Evolutionary conservation across 2,113 vertebrate genomes (phyloP).

Genomic region (Collichthys lucidus): DNA sequence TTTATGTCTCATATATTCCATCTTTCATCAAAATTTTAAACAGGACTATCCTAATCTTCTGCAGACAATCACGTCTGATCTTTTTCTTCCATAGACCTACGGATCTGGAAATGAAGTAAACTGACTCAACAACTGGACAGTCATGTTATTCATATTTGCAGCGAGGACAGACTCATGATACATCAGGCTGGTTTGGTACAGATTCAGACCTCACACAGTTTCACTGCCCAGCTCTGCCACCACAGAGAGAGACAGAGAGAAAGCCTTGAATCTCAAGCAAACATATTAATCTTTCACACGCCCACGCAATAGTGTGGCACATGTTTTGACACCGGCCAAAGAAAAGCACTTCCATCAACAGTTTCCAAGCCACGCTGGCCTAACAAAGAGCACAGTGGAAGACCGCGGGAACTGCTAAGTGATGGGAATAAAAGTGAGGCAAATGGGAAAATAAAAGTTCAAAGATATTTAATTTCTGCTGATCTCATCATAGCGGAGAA

Average conservation of each 20-base stretch:
- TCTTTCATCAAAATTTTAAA: not conserved
- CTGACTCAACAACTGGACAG: not conserved
- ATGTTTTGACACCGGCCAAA: constrained; percentile 47
- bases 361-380: constrained; percentile 34
- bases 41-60: not conserved
- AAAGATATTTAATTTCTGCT: constrained; percentile 38
- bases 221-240: constrained; percentile 1
- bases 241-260: constrained; percentile 1
- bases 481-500: constrained; percentile 24
- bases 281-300: constrained; percentile 43
- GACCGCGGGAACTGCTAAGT: constrained; percentile 1
- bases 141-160: not conserved
- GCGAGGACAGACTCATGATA: not conserved
- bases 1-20: not conserved
- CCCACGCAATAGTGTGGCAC: constrained; percentile 11
- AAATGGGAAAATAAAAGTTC: constrained; percentile 34
- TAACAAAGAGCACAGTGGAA: constrained; percentile 42
- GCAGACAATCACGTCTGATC: not conserved
- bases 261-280: constrained; percentile 41
- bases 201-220: constrained; percentile 17
- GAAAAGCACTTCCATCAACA: constrained; percentile 41
- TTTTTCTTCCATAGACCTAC: not conserved
- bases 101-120: constrained; percentile 5
- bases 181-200: constrained; percentile 6
- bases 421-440: constrained; percentile 34